Base-by-base conservation (phyloP, 2,888 invertebrate genomes). In the Caenorhabditis afra region DNA sequence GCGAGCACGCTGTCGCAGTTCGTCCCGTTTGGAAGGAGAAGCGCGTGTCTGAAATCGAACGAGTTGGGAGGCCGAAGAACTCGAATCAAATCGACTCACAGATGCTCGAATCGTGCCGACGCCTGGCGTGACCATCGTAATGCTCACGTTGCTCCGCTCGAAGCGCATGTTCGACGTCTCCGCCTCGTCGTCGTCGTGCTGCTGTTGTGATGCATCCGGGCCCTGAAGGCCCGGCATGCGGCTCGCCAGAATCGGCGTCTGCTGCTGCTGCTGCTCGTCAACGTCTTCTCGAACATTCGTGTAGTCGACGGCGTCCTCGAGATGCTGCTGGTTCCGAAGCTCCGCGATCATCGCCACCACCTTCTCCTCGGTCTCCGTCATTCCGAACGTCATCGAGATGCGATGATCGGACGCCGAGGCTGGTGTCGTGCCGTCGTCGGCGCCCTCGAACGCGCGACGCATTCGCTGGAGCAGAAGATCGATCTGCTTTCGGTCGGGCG, bases 281-380 rank as follows among this genome's bases (percentile, higher is more conserved):
- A 44, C 70, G 23, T 53, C 70, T 37, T 66, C 68, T n/a, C 45
- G 70, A 4, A 76, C 70, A 52, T 79, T 45, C 1, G 53, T 49
- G 49, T 76, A 81, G 47, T 83, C 79, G 7, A 79, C 81, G n/a
- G 83, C 85, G 10, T 79, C 74, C 45, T 83, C 83, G 3, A 76
- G 73, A 55, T 85, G 79, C 12, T 79, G 57, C 18, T 65, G 61
- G 16, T 81, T 79, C 14, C 79, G 62, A 14, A 86, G 67, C 41
- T 81, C 71, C 7, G 81, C 74, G 14, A 86, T 76, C 73, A 81
- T 82, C 14, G 82, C 82, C 12, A 85, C 81, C 10, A 86, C 81
- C 55, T 78, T 75, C 50, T 79, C 66, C 53, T 87, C 87, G 3
- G 83, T 75, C 20, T 81, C 83, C 18, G 77, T 79, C 8, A 87